These are phyloP conservation scores for Brienomyrus brachyistius DNA, from an alignment of 2,113 vertebrate genomes.

Conservation along the genomic window DNA sequence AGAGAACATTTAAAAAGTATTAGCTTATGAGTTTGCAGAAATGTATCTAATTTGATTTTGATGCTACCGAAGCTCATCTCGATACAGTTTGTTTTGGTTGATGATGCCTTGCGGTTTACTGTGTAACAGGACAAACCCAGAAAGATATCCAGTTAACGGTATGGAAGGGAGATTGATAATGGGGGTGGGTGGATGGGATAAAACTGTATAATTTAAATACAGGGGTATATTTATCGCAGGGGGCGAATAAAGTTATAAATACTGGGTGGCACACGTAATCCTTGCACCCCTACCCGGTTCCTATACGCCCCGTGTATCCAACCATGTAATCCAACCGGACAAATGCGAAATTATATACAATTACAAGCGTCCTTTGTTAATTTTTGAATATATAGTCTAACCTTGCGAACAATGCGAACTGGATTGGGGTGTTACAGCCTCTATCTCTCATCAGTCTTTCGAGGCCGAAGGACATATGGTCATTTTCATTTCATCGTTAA, in stretches of 20 bases:
- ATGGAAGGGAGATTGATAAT: no score
- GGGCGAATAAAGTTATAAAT: no score
- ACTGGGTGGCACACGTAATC: not conserved
- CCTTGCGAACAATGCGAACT: not conserved
- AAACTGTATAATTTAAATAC: no score
- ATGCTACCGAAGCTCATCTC: not conserved
- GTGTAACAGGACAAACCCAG: not conserved
- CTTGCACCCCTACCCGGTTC: not conserved
- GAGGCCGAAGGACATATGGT: not conserved
- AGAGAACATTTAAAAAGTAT: not conserved
- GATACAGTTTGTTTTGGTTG: not conserved
- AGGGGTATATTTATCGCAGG: not conserved
- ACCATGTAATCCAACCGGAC: not conserved
- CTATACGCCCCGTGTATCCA: not conserved
- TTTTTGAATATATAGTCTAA: not conserved
- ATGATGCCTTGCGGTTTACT: not conserved
- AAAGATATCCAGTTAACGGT: no score
- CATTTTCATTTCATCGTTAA: not conserved
- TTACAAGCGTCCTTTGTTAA: not conserved
- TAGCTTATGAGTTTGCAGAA: not conserved
- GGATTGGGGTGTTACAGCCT: not conserved
- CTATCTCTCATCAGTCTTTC: not conserved
- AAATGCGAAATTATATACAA: not conserved
- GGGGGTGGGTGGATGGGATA: no score
- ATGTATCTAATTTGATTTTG: not conserved